Base-by-base conservation (phyloP, 2,113 vertebrate species). In the Paraplagusia blochii region DNA sequence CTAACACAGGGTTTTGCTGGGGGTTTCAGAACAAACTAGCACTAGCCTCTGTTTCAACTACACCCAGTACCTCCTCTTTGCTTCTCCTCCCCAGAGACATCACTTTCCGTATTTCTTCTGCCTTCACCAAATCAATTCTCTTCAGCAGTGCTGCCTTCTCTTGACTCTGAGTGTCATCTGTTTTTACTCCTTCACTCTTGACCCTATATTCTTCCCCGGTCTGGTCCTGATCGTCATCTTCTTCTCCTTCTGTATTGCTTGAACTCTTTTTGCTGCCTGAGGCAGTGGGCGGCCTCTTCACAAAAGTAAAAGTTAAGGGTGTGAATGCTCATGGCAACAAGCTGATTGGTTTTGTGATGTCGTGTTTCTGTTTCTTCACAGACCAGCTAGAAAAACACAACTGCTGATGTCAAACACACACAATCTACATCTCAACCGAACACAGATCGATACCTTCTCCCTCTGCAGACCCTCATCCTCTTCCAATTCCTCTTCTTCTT, bases 61-160 rank as follows among this genome's bases (percentile, higher is more conserved):
- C 17, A 51, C 22, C 22, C 36, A 73, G 53, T 90, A 90, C 87
- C 87, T 88, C 75, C 50, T 66, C 35, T 33, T 49, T 22, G 44
- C 44, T 61, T 73, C 57, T 66, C 59, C 61, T 80, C 44, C 66
- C 77, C 80, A 73, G 73, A 46, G 66, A 66, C 18, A 57, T 52
- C 35, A 55, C 29, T 64, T 68, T 77, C 11, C 2, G 16, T 69
- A 39, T 69, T 42, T 66, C 78, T 14, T 74, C 76, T 57, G 57
- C 77, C 63, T 79, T 82, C 54, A 49, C 46, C 46, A 53, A 49
- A 1, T 18, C 67, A 16, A 60, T 50, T 64, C 74, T 75, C 33
- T 66, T 70, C 7, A 8, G 34, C 14, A 48, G 34, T 69, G 29
- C 29, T 68, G n/a, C 75, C 60, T 33, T 72, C 49, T 64, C 56